Base-by-base conservation (phyloP, 1,140 invertebrate species). In the Oncopodura yosiiana region DNA sequence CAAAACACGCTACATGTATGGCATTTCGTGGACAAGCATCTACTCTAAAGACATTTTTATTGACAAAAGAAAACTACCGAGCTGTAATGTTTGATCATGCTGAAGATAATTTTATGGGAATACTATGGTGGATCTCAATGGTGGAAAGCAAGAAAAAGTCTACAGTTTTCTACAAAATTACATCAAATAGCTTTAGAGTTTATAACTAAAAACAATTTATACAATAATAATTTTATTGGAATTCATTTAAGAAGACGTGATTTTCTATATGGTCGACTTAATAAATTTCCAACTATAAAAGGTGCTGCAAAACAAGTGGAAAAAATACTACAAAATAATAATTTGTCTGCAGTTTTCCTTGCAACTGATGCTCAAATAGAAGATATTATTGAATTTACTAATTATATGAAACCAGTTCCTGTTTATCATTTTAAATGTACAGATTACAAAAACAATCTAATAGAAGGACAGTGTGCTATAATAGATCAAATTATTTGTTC, bases 401-500 rank as follows among this genome's bases (percentile, higher is more conserved):
- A 41, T 19, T n/a, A n/a, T n/a, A n/a, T n/a, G n/a, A n/a, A n/a
- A n/a, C n/a, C n/a, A n/a, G n/a, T n/a, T n/a, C n/a, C n/a, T n/a
- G n/a, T n/a, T n/a, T n/a, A n/a, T n/a, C n/a, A n/a, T n/a, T n/a
- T n/a, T n/a, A n/a, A n/a, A n/a, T n/a, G n/a, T n/a, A n/a, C n/a
- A n/a, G n/a, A n/a, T n/a, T n/a, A n/a, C n/a, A 16, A 21, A 6
- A 8, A 41, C n/a, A 39, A 43, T n/a, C 21, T 62, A 19, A 30
- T 41, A 69, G 89, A 94, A 71, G 94, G 93, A 18, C 87, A 86
- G 14, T 69, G 90, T 34, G 92, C 94, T 2, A 93, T 98, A 57
- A 82, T 98, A 51, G 94, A 98, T 70, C 94, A 98, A 75, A 89
- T 94, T 64, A 86, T 97, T 60, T 94, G 89, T 74, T 83, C 92